Evolutionary conservation across 2,888 invertebrate species (phyloP).

Genomic region (Parnassius smintheus): DNA sequence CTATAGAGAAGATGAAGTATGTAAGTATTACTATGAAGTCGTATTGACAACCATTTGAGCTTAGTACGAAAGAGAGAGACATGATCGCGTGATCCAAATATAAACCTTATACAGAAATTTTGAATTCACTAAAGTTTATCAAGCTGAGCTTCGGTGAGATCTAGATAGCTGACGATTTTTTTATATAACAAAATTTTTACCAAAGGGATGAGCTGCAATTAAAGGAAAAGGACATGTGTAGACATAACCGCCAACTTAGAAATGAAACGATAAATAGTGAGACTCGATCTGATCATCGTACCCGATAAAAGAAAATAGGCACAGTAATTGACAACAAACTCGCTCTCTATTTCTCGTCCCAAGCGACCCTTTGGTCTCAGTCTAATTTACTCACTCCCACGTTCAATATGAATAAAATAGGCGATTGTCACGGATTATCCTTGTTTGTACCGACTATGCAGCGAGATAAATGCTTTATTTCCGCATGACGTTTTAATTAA

Average conservation of each 20-base stretch:
- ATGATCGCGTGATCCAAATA: too few relatives aligned
- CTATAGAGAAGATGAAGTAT: too few relatives aligned
- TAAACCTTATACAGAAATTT: too few relatives aligned
- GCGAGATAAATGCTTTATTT: constrained; percentile 7
- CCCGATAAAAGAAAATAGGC: constrained; percentile 9
- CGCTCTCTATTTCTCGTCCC: constrained; percentile 13
- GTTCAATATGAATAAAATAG: constrained; percentile 5
- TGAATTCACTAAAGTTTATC: too few relatives aligned
- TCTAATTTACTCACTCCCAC: constrained; percentile 16
- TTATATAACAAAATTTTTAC: background rate
- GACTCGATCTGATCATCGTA: background rate
- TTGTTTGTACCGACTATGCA: constrained; percentile 5
- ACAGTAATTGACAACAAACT: constrained; percentile 19
- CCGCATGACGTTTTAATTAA: constrained; percentile 12
- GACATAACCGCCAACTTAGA: background rate
- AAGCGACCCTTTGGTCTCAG: constrained; percentile 9
- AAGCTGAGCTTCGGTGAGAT: too few relatives aligned
- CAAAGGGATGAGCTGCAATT: background rate
- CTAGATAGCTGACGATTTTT: background rate
- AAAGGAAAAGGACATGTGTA: background rate
- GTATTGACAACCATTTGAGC: too few relatives aligned
- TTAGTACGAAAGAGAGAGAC: too few relatives aligned
- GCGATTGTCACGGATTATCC: constrained; percentile 3
- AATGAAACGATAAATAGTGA: constrained; percentile 3
- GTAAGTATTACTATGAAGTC: too few relatives aligned